A percentile compares a stretch with the other conserved stretches of the same genome.
These are phyloP conservation scores for Semicossyphus pulcher DNA, from an alignment of 2,113 vertebrate species.

Conservation along the genomic window DNA sequence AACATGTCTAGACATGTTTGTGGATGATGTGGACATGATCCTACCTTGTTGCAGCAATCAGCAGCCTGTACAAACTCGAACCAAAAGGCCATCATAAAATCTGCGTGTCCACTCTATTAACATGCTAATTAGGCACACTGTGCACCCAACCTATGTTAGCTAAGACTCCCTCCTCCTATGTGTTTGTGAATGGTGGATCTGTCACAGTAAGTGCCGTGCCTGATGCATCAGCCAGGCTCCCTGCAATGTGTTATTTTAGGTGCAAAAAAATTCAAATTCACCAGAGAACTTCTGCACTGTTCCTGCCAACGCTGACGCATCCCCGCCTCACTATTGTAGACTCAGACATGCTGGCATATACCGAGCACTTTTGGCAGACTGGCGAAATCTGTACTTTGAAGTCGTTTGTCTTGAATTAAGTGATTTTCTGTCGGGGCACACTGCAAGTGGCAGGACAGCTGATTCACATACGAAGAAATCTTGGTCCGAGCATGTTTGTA, in stretches of 20 bases:
- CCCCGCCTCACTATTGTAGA: constrained; percentile 55
- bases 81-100: constrained; percentile 21
- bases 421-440: constrained; percentile 40
- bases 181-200: constrained; percentile 63
- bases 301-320: constrained; percentile 74
- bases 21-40: constrained; percentile 6
- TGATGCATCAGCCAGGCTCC: constrained; percentile 58
- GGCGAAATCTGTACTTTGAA: constrained; percentile 58
- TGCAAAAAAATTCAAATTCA: constrained; percentile 69
- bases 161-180: not conserved
- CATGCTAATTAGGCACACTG: constrained; percentile 23
- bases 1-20: constrained; percentile 21
- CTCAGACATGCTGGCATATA: constrained; percentile 46
- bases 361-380: constrained; percentile 56
- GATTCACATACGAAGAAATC: constrained; percentile 46
- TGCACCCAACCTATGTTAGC: constrained; percentile 26
- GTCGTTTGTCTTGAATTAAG: constrained; percentile 68
- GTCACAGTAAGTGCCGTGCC: constrained; percentile 48
- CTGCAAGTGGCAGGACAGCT: constrained; percentile 9
- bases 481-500: constrained; percentile 26
- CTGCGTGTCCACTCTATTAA: constrained; percentile 18
- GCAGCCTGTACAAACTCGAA: constrained; percentile 14
- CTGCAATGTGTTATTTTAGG: constrained; percentile 74
- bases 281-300: constrained; percentile 62
- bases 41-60: not conserved